A percentile compares a stretch with the other conserved stretches of the same genome.
Conservation (phyloP, 2,888 invertebrate genomes). For the Dynastes tityus region DNA sequence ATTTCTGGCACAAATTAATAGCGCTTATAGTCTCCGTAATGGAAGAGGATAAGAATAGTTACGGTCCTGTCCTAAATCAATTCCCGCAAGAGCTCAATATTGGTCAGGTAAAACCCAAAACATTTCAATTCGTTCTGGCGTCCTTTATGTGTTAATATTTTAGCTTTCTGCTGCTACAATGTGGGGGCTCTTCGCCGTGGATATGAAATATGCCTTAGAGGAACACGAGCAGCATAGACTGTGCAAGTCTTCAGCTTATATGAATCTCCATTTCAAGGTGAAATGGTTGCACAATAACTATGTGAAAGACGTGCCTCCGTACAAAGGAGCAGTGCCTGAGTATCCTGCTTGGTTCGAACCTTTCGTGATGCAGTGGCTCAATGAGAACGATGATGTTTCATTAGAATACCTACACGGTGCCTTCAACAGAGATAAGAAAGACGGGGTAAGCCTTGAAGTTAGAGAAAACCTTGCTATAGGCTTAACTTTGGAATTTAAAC, state of each 20-base stretch:
- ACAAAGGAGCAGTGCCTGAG: conserved; percentile 97
- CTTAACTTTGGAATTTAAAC: neutral
- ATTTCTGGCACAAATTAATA: conserved; percentile 98
- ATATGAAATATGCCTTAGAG: conserved; percentile 97
- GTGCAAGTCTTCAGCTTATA: conserved; percentile 98
- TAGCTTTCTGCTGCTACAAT: conserved; percentile 97
- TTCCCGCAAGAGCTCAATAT: conserved; percentile 99
- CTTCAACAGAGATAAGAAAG: conserved; percentile 97
- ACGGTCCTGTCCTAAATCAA: conserved; percentile 98
- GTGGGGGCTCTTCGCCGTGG: conserved; percentile 97
- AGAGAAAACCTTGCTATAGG: neutral
- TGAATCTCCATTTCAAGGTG: conserved; percentile 99
- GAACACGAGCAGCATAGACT: conserved; percentile 97
- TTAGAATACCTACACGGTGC: conserved; percentile 99
- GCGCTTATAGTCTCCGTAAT: conserved; percentile 98
- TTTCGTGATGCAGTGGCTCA: conserved; percentile 99
- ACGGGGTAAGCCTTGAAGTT: conserved; percentile 79
- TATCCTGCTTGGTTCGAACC: conserved; percentile 99
- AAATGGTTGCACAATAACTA: conserved; percentile 99
- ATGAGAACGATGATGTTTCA: conserved; percentile 99
- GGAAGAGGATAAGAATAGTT: conserved; percentile 98
- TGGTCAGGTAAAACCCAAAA: conserved; percentile 80
- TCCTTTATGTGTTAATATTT: conserved; percentile 52
- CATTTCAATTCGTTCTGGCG: neutral
- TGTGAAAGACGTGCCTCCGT: conserved; percentile 97